Conservation (phyloP, 2,888 invertebrate species). For the Torymus aiolomorphi region DNA sequence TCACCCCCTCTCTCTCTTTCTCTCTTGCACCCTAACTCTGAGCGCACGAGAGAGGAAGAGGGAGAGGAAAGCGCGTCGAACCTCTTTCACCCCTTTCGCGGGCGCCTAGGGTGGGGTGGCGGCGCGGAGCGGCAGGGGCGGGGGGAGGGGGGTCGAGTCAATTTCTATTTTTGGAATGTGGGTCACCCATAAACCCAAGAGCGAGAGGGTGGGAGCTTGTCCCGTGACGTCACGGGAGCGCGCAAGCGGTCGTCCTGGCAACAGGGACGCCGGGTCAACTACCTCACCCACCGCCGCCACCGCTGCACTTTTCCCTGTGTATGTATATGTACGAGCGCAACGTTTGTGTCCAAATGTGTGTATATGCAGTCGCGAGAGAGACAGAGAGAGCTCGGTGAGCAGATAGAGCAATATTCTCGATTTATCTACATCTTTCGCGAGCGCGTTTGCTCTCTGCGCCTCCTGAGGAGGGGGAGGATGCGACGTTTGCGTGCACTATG, state of each 20-base stretch:
- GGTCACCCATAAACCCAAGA: conserved; percentile 74
- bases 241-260: conserved; percentile 71
- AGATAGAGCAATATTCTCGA: conserved; percentile 26
- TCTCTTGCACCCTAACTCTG: neutral
- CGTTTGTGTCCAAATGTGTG: too few species aligned
- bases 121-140: neutral
- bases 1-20: neutral
- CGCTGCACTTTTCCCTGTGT: neutral
- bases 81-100: conserved; percentile 31
- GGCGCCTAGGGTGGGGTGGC: neutral
- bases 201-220: conserved; percentile 61
- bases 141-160: conserved; percentile 61
- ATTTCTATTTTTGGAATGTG: conserved; percentile 74
- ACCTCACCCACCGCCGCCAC: conserved; percentile 60
- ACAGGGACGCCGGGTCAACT: conserved; percentile 72
- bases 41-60: too few species aligned
- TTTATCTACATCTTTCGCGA: neutral
- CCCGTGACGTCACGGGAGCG: conserved; percentile 74
- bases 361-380: neutral
- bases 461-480: neutral
- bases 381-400: neutral
- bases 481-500: too few species aligned
- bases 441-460: neutral
- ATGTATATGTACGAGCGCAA: neutral
- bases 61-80: neutral